These are phyloP conservation scores for Petrolisthes cinctipes DNA, from an alignment of 2,888 invertebrate genomes.

Conservation along the genomic window DNA sequence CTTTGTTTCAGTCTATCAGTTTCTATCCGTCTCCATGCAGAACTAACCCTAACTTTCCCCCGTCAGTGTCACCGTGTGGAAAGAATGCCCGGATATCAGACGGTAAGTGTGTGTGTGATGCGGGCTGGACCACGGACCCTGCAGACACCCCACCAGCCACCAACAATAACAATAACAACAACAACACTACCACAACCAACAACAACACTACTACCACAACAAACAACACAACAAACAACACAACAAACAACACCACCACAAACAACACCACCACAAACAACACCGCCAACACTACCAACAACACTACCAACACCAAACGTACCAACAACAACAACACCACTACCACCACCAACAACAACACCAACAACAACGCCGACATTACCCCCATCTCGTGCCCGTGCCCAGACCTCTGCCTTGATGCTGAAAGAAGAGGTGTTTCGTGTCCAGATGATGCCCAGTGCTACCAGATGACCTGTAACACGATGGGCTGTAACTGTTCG, in stretches of 20 bases:
- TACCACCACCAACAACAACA: neutral
- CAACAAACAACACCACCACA: neutral
- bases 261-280: neutral
- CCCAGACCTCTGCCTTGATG: conserved; percentile 16
- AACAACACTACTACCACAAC: neutral
- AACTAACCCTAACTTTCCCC: neutral
- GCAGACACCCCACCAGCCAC: neutral
- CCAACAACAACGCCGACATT: neutral
- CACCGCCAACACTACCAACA: neutral
- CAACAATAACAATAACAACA: neutral
- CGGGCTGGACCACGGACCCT: conserved; percentile 5
- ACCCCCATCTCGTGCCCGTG: neutral
- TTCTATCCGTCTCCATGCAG: neutral
- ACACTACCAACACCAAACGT: neutral
- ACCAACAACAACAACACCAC: neutral
- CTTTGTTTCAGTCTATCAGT: neutral
- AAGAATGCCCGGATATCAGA: neutral
- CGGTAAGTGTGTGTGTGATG: conserved; percentile 9
- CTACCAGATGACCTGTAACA: conserved; percentile 32
- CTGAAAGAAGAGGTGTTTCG: neutral
- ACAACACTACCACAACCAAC: neutral
- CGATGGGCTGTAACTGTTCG: conserved; percentile 12
- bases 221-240: neutral
- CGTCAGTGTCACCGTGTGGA: neutral
- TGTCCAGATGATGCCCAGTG: conserved; percentile 8